Conservation (phyloP, 2,888 invertebrate genomes). For the Tipula helvola region DNA sequence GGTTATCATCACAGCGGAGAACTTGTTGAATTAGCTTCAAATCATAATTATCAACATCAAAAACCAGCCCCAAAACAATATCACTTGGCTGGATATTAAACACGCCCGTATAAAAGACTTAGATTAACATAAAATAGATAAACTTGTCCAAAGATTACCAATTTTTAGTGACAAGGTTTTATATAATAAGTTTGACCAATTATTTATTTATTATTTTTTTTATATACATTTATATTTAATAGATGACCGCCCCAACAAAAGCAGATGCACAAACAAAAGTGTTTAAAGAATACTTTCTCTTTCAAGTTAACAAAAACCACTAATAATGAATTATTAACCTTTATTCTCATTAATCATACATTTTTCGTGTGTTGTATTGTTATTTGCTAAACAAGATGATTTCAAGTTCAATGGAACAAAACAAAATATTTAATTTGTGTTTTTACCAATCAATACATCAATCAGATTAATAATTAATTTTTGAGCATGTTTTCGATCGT, state of each 20-base stretch:
- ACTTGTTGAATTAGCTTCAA: conserved; percentile 14
- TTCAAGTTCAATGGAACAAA: background rate
- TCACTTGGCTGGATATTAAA: conserved; percentile 15
- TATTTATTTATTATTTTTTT: background rate
- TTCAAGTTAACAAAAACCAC: background rate
- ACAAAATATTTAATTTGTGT: background rate
- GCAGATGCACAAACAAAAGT: background rate
- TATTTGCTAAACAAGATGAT: background rate
- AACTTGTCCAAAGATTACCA: background rate
- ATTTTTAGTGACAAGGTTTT: background rate
- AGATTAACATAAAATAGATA: background rate
- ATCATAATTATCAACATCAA: conserved; percentile 16
- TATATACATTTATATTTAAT: background rate
- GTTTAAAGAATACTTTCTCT: background rate
- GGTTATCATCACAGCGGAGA: conserved; percentile 13
- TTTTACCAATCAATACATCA: background rate
- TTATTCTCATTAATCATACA: background rate
- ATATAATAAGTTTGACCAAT: background rate
- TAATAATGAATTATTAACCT: background rate
- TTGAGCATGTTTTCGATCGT: background rate
- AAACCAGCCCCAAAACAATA: conserved; percentile 12
- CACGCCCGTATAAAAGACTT: background rate
- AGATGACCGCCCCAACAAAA: background rate
- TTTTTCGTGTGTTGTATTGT: background rate
- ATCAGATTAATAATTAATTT: background rate